Percentiles rank a stretch among this genome's conserved stretches.
Conservation (phyloP, 2,113 vertebrate genomes). For the Hydropotes inermis region DNA sequence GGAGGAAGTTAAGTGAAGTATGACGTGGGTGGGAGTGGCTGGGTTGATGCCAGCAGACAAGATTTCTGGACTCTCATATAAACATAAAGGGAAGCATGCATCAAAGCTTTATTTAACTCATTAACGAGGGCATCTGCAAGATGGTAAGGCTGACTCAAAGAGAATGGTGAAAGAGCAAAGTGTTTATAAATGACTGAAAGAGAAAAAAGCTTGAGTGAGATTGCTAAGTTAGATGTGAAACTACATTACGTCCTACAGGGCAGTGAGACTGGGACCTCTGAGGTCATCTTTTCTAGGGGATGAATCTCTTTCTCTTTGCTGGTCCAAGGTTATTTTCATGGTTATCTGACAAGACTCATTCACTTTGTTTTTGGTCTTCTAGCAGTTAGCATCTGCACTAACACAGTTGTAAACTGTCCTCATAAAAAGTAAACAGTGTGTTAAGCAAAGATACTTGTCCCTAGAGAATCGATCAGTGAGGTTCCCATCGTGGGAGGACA, state of each 20-base stretch:
- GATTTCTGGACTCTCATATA: background rate
- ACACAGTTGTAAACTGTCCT: background rate
- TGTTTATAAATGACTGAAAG: background rate
- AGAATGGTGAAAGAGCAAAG: slow-evolving; percentile 1
- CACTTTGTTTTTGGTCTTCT: background rate
- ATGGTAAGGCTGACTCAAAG: background rate
- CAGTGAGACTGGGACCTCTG: background rate
- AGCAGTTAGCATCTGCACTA: background rate
- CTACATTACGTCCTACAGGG: too few relatives aligned
- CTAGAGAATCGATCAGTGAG: background rate
- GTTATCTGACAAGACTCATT: background rate
- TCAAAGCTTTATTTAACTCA: background rate
- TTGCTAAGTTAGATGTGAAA: background rate
- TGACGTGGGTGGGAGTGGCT: background rate
- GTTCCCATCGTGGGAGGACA: background rate
- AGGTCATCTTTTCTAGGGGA: background rate
- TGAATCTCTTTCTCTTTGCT: background rate
- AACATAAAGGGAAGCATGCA: background rate
- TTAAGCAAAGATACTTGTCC: background rate
- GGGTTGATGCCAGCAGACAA: background rate
- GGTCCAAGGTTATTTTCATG: background rate
- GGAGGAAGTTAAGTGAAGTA: background rate
- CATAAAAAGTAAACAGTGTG: background rate
- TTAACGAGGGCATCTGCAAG: background rate
- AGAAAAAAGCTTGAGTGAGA: background rate